These are phyloP conservation scores for Metellina segmentata DNA, from an alignment of 2,888 invertebrate species.

Conservation along the genomic window DNA sequence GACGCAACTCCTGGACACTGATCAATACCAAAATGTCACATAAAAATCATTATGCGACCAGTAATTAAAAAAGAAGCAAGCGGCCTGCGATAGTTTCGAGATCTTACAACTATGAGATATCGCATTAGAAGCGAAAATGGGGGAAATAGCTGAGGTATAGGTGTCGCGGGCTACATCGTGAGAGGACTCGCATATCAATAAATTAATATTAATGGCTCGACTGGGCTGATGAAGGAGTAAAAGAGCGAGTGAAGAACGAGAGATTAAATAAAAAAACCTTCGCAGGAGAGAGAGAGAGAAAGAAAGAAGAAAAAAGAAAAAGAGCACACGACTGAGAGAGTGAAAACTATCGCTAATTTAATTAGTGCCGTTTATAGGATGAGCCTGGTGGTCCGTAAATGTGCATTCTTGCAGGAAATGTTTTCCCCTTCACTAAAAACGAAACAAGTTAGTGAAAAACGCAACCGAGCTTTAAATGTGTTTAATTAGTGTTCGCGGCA, in stretches of 20 bases:
- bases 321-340: constrained; percentile 68
- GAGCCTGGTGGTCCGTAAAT: constrained; percentile 76
- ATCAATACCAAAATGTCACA: constrained; percentile 69
- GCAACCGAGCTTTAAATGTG: constrained; percentile 77
- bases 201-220: constrained; percentile 76
- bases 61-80: constrained; percentile 61
- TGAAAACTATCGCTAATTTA: constrained; percentile 77
- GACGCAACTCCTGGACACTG: constrained; percentile 22
- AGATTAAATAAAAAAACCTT: constrained; percentile 64
- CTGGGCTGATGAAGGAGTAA: constrained; percentile 73
- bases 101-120: constrained; percentile 61
- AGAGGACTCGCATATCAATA: constrained; percentile 74
- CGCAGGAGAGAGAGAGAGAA: constrained; percentile 55
- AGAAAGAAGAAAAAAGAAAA: constrained; percentile 64
- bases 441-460: constrained; percentile 77
- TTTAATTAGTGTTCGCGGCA: constrained; percentile 77
- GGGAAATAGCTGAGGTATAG: constrained; percentile 58
- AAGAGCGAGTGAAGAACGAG: constrained; percentile 59
- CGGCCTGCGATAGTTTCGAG: constrained; percentile 12
- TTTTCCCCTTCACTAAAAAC: constrained; percentile 77
- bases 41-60: constrained; percentile 62
- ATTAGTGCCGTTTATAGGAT: constrained; percentile 77
- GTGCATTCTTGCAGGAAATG: constrained; percentile 77
- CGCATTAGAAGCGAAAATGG: constrained; percentile 57
- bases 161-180: constrained; percentile 59